A percentile compares a stretch with the other conserved stretches of the same genome.
These are phyloP conservation scores for Unio pictorum DNA, from an alignment of 2,888 invertebrate genomes.

Conservation along the genomic window DNA sequence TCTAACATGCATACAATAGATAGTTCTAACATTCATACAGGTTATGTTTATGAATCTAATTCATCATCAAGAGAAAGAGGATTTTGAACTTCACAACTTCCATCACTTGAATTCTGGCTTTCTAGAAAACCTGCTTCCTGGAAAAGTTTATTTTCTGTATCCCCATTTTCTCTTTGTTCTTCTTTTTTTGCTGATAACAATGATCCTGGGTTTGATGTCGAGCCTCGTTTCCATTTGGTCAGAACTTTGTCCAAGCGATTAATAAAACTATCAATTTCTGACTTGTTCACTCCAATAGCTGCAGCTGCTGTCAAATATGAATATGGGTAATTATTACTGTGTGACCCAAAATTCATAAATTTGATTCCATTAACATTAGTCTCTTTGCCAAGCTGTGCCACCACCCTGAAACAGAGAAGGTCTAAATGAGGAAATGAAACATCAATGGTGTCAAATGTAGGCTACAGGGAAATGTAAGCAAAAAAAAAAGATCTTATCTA, in stretches of 20 bases:
- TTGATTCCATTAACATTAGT: slow-evolving; percentile 52
- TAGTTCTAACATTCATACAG: no score
- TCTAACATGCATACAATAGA: no score
- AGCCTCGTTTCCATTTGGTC: slow-evolving; percentile 52
- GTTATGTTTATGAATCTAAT: no score
- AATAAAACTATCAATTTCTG: slow-evolving; percentile 81
- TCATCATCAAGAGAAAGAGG: no score
- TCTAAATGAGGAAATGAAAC: slow-evolving; percentile 1
- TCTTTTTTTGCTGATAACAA: no score
- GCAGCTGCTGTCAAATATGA: slow-evolving; percentile 85
- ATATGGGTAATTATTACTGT: slow-evolving; percentile 76
- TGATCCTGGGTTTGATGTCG: no score
- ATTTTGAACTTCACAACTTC: no score
- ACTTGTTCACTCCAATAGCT: slow-evolving; percentile 78
- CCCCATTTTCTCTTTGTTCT: no score
- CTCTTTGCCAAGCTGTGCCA: slow-evolving; percentile 57
- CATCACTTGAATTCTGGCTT: no score
- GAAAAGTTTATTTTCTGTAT: no score
- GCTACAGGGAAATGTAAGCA: neutral
- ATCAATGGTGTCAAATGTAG: neutral
- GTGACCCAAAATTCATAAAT: slow-evolving; percentile 81
- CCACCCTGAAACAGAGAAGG: slow-evolving; percentile 66
- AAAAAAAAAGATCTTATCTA: neutral
- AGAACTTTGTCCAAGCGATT: slow-evolving; percentile 78
- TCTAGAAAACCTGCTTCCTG: no score